phyloP scores from a whole-genome alignment of 2,113 vertebrate species.

The Percopsis transmontana region DNA sequence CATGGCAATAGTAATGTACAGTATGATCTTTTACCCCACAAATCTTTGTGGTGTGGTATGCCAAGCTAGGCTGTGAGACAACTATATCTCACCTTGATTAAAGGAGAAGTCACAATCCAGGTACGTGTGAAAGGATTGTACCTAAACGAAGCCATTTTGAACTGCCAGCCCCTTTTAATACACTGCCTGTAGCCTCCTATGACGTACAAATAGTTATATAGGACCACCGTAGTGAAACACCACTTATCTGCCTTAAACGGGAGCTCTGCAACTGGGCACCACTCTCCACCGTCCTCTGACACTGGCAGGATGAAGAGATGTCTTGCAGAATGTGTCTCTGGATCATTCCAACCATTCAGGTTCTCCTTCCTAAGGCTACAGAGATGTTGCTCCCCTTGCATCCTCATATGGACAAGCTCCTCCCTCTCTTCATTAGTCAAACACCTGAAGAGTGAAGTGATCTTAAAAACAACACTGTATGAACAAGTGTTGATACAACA shows the following conservation, averaged over 20 bases:
- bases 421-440: constrained; percentile 53
- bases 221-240: constrained; percentile 80
- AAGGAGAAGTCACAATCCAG: constrained; percentile 71
- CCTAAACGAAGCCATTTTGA: constrained; percentile 78
- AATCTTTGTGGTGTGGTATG: background rate
- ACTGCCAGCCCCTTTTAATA: constrained; percentile 70
- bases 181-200: constrained; percentile 77
- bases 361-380: constrained; percentile 80
- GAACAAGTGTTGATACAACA: background rate
- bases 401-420: constrained; percentile 61
- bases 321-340: constrained; percentile 57
- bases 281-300: constrained; percentile 47
- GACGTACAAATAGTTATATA: constrained; percentile 80
- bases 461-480: background rate
- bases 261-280: constrained; percentile 65
- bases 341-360: constrained; percentile 58
- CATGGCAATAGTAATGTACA: background rate
- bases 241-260: constrained; percentile 81
- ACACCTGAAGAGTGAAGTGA: constrained; percentile 20
- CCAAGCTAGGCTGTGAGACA: background rate
- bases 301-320: constrained; percentile 63
- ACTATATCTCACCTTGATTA: constrained; percentile 70
- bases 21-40: background rate
- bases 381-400: constrained; percentile 44
- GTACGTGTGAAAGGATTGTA: constrained; percentile 74